Base-by-base conservation (phyloP, 2,888 invertebrate genomes). In the Oconnorella tubifera region DNA sequence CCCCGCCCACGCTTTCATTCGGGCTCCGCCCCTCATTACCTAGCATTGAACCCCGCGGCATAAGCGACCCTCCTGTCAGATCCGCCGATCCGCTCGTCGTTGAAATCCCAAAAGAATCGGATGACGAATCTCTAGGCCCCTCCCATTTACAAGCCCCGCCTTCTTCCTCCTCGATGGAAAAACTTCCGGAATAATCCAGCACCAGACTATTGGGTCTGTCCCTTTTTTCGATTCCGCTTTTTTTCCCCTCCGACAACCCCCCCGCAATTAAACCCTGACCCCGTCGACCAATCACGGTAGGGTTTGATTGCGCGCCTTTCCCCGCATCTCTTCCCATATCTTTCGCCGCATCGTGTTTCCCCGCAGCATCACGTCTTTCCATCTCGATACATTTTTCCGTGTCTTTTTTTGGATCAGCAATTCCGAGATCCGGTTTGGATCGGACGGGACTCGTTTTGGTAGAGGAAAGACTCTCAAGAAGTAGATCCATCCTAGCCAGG, bases 391-490 rank as follows among this genome's bases (percentile, higher is more conserved):
- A n/a, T n/a, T n/a, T n/a, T n/a, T n/a, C n/a, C n/a, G n/a, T n/a
- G n/a, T n/a, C n/a, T n/a, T n/a, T n/a, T n/a, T n/a, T n/a, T n/a
- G n/a, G n/a, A n/a, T n/a, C n/a, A n/a, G n/a, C n/a, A n/a, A n/a
- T n/a, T n/a, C n/a, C n/a, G n/a, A n/a, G n/a, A n/a, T n/a, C n/a
- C n/a, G n/a, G n/a, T n/a, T n/a, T n/a, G 10, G 40, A 40, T 19
- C 19, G 40, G 40, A 40, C 40, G 40, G 40, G 40, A 14, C 10
- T 14, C 19, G 40, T 40, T 19, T 40, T 40, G 10, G 40, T 14
- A 19, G 40, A 40, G 40, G 59, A 58, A 58, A 58, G 59, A 32
- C 59, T 58, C 27, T 58, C 59, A n/a, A 58, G 59, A 25, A 58
- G 59, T 23, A 58, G 33, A 14, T 58, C 33, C 40, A 58, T 58